Conservation (phyloP, 1,140 invertebrate species). For the Cydia amplana region DNA sequence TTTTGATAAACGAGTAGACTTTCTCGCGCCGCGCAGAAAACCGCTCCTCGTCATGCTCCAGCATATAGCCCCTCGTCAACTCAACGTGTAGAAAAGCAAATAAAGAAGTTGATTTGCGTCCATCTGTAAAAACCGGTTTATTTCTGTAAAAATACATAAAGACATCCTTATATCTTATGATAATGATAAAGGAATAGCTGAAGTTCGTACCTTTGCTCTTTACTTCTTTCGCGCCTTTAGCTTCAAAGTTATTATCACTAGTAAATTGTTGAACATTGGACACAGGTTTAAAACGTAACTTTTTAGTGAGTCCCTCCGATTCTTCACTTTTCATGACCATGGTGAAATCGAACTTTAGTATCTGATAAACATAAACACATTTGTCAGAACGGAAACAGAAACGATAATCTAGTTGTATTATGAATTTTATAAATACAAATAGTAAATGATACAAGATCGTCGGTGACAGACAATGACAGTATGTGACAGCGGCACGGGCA, state of each 20-base stretch:
- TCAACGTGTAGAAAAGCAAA: conserved; percentile 91
- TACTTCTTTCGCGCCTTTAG: conserved; percentile 57
- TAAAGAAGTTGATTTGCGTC: conserved; percentile 80
- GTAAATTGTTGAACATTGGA: conserved; percentile 59
- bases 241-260: conserved; percentile 52
- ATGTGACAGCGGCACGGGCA: conserved; percentile 1
- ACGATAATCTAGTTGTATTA: background rate
- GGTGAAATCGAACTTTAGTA: background rate
- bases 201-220: conserved; percentile 63
- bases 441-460: background rate
- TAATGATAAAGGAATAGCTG: background rate
- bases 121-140: conserved; percentile 51
- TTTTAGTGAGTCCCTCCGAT: conserved; percentile 65
- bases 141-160: conserved; percentile 25
- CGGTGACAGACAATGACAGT: background rate
- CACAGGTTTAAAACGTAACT: conserved; percentile 68
- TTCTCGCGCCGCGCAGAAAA: conserved; percentile 96
- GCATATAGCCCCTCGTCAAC: conserved; percentile 92
- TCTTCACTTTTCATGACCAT: conserved; percentile 69
- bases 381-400: background rate
- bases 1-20: conserved; percentile 98
- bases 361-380: conserved; percentile 5
- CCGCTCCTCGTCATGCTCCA: conserved; percentile 96
- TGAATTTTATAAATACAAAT: conserved; percentile 11
- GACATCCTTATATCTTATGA: conserved; percentile 1